These are phyloP conservation scores for Aphis craccivora DNA, from an alignment of 1,140 invertebrate genomes.

Conservation along the genomic window DNA sequence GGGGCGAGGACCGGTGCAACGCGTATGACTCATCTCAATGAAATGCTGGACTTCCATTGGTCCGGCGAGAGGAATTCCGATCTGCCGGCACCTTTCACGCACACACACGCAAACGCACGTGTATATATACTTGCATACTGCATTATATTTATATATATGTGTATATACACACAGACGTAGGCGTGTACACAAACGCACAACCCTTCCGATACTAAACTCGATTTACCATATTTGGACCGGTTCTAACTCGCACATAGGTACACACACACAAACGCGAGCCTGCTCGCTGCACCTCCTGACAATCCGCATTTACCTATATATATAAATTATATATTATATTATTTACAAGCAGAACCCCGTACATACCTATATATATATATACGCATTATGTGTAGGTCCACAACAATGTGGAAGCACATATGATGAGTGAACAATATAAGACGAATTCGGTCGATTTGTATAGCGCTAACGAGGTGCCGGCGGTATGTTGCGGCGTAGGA, in stretches of 20 bases:
- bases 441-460: conserved; percentile 46
- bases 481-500: background rate
- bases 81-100: conserved; percentile 53
- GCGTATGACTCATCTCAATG: conserved; percentile 45
- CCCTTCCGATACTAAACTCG: conserved; percentile 52
- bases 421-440: conserved; percentile 10
- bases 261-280: background rate
- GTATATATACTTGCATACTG: background rate
- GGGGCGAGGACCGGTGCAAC: background rate
- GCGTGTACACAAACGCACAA: conserved; percentile 48
- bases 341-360: background rate
- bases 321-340: background rate
- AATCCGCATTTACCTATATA: conserved; percentile 41
- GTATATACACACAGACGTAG: background rate
- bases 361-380: background rate
- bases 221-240: conserved; percentile 54
- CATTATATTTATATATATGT: background rate
- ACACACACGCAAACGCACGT: background rate
- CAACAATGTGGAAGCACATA: conserved; percentile 26
- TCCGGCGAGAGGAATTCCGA: conserved; percentile 51
- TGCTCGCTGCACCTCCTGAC: background rate
- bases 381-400: background rate
- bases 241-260: conserved; percentile 5
- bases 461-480: conserved; percentile 41
- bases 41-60: conserved; percentile 50